Percentiles rank a stretch among this genome's conserved stretches.
These are phyloP conservation scores for Hydriomena furcata DNA, from an alignment of 2,888 invertebrate species.

Conservation along the genomic window DNA sequence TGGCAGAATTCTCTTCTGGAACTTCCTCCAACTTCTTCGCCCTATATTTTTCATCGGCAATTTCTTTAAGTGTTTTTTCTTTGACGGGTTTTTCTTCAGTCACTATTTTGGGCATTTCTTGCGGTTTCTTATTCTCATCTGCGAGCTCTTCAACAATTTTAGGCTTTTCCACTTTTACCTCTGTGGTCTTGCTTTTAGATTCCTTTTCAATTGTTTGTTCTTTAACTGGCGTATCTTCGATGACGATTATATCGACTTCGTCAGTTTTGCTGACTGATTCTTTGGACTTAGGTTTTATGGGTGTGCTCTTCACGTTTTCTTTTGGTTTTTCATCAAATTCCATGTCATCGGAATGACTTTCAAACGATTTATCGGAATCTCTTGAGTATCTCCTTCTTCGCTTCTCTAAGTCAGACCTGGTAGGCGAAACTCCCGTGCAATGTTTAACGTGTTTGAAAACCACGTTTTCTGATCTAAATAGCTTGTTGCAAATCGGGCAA, in stretches of 20 bases:
- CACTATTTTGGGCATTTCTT: conserved; percentile 1
- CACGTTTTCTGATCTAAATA: conserved; percentile 78
- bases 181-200: conserved; percentile 1
- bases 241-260: conserved; percentile 55
- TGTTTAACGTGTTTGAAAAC: conserved; percentile 81
- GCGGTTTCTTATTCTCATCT: not conserved
- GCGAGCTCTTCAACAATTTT: conserved; percentile 23
- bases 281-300: conserved; percentile 57
- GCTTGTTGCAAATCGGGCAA: conserved; percentile 77
- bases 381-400: conserved; percentile 57
- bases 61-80: conserved; percentile 21
- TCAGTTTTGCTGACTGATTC: conserved; percentile 50
- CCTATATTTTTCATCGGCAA: conserved; percentile 17
- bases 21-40: conserved; percentile 1
- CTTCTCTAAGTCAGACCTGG: conserved; percentile 69
- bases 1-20: conserved; percentile 42
- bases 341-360: conserved; percentile 55
- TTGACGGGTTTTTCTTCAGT: conserved; percentile 2
- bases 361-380: conserved; percentile 58
- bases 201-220: conserved; percentile 26
- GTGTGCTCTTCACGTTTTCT: conserved; percentile 40
- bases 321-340: conserved; percentile 53
- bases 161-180: conserved; percentile 23
- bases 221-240: conserved; percentile 62
- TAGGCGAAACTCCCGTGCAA: conserved; percentile 76